Percentiles rank a stretch among this genome's conserved stretches.
phyloP scores from a whole-genome alignment of 92 coral and sea anemone species.

The Porites evermanni region DNA sequence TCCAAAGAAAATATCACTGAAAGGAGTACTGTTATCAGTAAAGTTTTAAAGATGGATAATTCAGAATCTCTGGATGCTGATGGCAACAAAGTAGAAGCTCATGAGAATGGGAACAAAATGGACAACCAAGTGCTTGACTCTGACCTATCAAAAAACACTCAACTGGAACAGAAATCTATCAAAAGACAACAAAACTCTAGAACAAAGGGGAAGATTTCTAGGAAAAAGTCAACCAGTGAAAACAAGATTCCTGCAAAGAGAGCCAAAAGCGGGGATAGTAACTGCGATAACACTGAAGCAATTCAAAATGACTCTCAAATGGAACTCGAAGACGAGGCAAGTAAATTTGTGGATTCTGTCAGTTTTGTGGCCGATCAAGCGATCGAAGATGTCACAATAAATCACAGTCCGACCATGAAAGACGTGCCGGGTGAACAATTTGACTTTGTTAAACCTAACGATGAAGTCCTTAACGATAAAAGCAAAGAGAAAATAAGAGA shows the following conservation, averaged over 20 bases:
- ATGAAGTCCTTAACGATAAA: slow-evolving; percentile 8
- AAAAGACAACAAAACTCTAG: not conserved
- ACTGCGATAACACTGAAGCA: not conserved
- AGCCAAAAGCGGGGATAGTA: slow-evolving; percentile 28
- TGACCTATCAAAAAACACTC: not conserved
- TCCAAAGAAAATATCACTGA: not conserved
- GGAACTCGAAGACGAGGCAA: not conserved
- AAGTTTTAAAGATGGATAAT: slow-evolving; percentile 38
- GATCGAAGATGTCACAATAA: slow-evolving; percentile 46
- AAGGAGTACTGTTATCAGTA: not conserved
- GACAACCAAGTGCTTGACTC: not conserved
- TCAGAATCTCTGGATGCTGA: not conserved
- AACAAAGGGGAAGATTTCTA: slow-evolving; percentile 7
- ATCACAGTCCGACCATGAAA: slow-evolving; percentile 41
- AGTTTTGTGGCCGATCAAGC: slow-evolving; percentile 76
- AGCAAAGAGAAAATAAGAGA: slow-evolving; percentile 49
- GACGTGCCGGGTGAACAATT: slow-evolving; percentile 18
- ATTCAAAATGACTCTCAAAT: not conserved
- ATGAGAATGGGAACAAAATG: slow-evolving; percentile 8
- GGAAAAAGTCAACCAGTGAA: slow-evolving; percentile 21
- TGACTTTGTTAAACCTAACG: not conserved
- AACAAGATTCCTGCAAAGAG: slow-evolving; percentile 14
- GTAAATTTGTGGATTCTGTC: slow-evolving; percentile 35
- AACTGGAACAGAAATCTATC: not conserved
- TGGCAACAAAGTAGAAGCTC: not conserved